phyloP scores from a whole-genome alignment of 2,797 vertebrate genomes.

The Oryzias sinensis region DNA sequence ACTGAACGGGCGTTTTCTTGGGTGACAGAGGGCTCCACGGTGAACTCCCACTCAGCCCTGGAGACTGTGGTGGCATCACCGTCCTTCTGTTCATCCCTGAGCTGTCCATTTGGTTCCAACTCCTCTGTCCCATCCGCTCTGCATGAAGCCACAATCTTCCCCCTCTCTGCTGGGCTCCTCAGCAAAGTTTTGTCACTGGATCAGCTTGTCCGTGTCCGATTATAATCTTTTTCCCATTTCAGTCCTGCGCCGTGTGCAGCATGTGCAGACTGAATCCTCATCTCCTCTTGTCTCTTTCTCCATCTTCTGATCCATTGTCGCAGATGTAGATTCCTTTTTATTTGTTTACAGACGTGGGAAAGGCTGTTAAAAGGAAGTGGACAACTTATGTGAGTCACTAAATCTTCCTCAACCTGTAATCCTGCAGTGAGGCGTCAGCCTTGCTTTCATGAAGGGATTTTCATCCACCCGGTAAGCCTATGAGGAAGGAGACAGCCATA shows the following conservation, averaged over 20 bases:
- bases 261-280: constrained; percentile 23
- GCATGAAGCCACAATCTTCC: constrained; percentile 33
- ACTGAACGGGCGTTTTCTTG: constrained; percentile 55
- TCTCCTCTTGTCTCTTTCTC: constrained; percentile 21
- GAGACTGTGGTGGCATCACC: constrained; percentile 66
- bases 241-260: constrained; percentile 14
- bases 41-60: constrained; percentile 47
- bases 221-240: constrained; percentile 22
- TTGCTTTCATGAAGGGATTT: constrained; percentile 81
- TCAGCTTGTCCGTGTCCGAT: constrained; percentile 12
- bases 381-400: constrained; percentile 77
- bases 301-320: constrained; percentile 7
- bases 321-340: constrained; percentile 10
- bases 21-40: constrained; percentile 38
- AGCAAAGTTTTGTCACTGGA: constrained; percentile 11
- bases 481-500: constrained; percentile 39
- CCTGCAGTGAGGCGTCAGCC: constrained; percentile 73
- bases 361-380: constrained; percentile 41
- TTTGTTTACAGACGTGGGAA: constrained; percentile 17
- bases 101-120: constrained; percentile 46
- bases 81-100: constrained; percentile 67
- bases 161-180: constrained; percentile 17
- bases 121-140: constrained; percentile 53
- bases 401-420: constrained; percentile 86
- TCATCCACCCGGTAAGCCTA: constrained; percentile 66